These are phyloP conservation scores for Nothocercus nigrocapillus DNA, from an alignment of 2,113 vertebrate genomes.

Conservation along the genomic window DNA sequence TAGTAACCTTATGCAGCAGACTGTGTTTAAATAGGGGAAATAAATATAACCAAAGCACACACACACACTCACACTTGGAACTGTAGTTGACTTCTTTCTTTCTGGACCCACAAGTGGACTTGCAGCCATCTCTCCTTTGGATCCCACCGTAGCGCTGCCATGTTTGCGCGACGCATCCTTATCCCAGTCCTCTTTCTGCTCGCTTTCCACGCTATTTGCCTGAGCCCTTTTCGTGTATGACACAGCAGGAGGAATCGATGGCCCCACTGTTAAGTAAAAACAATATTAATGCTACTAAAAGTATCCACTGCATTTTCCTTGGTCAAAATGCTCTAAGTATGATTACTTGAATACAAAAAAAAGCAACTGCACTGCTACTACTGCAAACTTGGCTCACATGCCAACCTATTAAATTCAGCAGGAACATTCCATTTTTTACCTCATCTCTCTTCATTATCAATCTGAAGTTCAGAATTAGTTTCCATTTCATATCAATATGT, in stretches of 20 bases:
- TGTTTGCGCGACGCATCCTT: conserved; percentile 86
- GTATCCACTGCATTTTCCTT: not conserved
- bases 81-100: conserved; percentile 88
- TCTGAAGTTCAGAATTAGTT: not conserved
- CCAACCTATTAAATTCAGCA: conserved; percentile 52
- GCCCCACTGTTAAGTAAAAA: conserved; percentile 83
- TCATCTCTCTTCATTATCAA: not conserved
- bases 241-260: conserved; percentile 90
- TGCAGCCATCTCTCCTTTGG: conserved; percentile 90
- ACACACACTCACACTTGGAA: conserved; percentile 86
- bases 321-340: conserved; percentile 35
- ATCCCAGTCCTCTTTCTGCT: conserved; percentile 96
- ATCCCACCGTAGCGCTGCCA: conserved; percentile 85
- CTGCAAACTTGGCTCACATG: conserved; percentile 57
- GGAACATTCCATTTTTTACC: conserved; percentile 20
- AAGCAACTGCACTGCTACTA: conserved; percentile 40
- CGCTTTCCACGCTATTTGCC: conserved; percentile 92
- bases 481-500: not conserved
- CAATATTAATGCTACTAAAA: conserved; percentile 34
- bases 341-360: not conserved
- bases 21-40: conserved; percentile 33
- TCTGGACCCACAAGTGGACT: conserved; percentile 93
- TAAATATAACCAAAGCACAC: not conserved
- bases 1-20: not conserved
- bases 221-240: conserved; percentile 94